These are phyloP conservation scores for Lordiphosa mommai DNA, from an alignment of 1,140 invertebrate species.

Conservation along the genomic window DNA sequence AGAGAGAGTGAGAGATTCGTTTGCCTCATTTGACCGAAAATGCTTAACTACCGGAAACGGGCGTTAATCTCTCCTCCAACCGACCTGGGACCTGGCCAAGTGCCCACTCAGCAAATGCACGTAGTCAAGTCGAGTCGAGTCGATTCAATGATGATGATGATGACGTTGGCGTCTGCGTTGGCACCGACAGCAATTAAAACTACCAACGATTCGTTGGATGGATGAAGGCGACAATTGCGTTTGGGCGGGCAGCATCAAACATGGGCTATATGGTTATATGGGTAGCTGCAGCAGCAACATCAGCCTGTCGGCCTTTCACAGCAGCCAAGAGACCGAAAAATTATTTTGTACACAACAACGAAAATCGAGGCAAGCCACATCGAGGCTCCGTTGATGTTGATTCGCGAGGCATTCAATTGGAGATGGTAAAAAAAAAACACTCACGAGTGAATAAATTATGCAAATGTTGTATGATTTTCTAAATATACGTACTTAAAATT, in stretches of 20 bases:
- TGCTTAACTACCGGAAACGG: slow-evolving; percentile 59
- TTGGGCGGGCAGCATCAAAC: slow-evolving; percentile 36
- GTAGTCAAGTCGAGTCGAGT: neutral
- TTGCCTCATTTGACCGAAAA: slow-evolving; percentile 42
- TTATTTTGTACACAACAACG: slow-evolving; percentile 26
- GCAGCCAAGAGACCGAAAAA: slow-evolving; percentile 45
- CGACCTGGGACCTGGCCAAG: slow-evolving; percentile 24
- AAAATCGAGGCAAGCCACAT: slow-evolving; percentile 19
- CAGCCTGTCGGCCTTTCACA: neutral
- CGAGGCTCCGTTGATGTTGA: slow-evolving; percentile 1
- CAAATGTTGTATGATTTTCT: too few relatives aligned
- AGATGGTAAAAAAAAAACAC: neutral
- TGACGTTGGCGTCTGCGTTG: slow-evolving; percentile 15
- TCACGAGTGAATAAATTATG: too few relatives aligned
- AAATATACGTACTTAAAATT: too few relatives aligned
- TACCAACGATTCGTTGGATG: neutral
- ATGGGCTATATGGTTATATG: slow-evolving; percentile 2
- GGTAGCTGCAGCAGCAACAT: slow-evolving; percentile 10
- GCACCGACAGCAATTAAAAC: slow-evolving; percentile 63
- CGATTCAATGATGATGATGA: slow-evolving; percentile 7
- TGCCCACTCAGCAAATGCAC: slow-evolving; percentile 47
- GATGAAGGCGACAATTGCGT: slow-evolving; percentile 57
- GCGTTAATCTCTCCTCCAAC: slow-evolving; percentile 56
- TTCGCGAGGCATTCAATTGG: neutral
- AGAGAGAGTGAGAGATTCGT: slow-evolving; percentile 6